Base-by-base conservation (phyloP, 2,888 invertebrate genomes). In the Clostera curtula region DNA sequence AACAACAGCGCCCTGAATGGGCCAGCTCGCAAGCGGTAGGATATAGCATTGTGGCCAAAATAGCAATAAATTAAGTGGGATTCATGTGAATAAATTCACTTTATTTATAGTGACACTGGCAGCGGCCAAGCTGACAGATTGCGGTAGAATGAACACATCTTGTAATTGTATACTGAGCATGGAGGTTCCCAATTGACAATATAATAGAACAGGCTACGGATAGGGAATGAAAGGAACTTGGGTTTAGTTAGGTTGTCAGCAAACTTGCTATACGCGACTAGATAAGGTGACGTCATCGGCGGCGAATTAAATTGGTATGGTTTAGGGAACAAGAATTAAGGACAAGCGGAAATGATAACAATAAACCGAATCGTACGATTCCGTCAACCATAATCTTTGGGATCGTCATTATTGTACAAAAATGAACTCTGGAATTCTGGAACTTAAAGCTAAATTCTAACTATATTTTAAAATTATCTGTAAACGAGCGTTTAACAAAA, bases 91-190 rank as follows among this genome's bases (percentile, higher is more conserved):
- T 79, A 77, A 79, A 71, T 75, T 57, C 53, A 25, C 31, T 55
- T 67, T 76, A 74, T 80, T 79, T 79, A 79, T 71, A 62, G 58
- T 38, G 43, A 43, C 58, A 53, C 53, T 42, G 53, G 39, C 39
- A 39, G 38, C 42, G 33, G 39, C 41, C 41, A 43, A 44, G 39
- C 58, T 63, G 80, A 82, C 80, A 74, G 76, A 82, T 79, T 76
- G 75, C 50, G 43, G 56, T 42, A 40, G 63, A 61, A 77, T 79
- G 75, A 76, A 77, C 76, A 76, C 75, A 69, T 80, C 73, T 69
- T 65, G 76, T 79, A 76, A 75, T 70, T 61, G 70, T 72, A 75
- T 68, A 73, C 70, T 48, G 49, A 43, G 50, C 54, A 35, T 39
- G 70, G 69, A 50, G 73, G 70, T 71, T 64, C 56, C 52, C 44